A percentile compares a stretch with the other conserved stretches of the same genome.
Conservation (phyloP, 2,797 vertebrate species). For the Trachurus trachurus region DNA sequence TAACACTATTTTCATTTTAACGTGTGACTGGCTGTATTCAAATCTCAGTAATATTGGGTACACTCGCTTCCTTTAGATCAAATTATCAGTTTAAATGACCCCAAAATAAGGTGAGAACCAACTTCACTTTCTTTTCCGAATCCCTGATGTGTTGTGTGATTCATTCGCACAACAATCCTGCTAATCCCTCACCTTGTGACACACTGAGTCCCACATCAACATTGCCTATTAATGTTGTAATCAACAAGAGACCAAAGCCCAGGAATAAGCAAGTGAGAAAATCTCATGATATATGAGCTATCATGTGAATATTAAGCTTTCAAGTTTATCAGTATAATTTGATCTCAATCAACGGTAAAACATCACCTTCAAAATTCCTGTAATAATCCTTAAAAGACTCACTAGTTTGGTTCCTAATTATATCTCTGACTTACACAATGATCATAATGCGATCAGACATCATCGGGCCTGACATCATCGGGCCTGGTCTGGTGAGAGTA, state of each 20-base stretch:
- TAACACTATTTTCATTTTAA: background rate
- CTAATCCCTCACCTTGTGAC: no score
- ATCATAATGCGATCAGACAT: background rate
- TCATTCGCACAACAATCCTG: constrained; percentile 7
- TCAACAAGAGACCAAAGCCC: background rate
- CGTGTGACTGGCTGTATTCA: background rate
- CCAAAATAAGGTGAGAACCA: background rate
- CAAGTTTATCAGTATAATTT: no score
- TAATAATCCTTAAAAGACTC: background rate
- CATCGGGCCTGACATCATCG: no score
- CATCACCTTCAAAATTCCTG: no score
- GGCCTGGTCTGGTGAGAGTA: no score
- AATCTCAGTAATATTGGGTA: background rate
- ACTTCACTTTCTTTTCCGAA: constrained; percentile 16
- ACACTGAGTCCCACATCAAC: no score
- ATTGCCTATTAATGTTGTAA: background rate
- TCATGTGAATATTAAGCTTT: no score
- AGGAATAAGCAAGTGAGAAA: background rate
- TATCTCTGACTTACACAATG: background rate
- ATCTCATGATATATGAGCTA: background rate
- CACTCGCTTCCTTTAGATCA: background rate
- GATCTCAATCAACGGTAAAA: no score
- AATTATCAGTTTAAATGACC: background rate
- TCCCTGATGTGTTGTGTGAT: constrained; percentile 15
- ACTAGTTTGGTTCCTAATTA: background rate